Evolutionary conservation across 2,888 invertebrate species (phyloP), one percentile per base, ranked within the genome.

Genomic region (Cactoblastis cactorum): DNA sequence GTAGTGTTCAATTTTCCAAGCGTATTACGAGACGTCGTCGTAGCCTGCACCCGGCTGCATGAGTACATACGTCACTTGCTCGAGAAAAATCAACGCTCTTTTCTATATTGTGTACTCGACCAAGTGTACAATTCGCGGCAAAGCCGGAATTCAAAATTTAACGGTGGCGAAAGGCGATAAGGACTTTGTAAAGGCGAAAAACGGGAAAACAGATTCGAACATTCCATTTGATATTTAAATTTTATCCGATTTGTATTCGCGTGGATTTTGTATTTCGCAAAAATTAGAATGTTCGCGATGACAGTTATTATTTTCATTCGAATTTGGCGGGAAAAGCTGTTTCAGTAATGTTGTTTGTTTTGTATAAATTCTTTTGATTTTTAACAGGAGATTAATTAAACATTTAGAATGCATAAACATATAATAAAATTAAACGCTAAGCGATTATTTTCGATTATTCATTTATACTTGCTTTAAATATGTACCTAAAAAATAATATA

Each of bases 81-180:
- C 15, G 15, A 19, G 38, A 14, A 39, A 38, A 39, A 38, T 38
- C 39, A 11, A 45, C 41, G 49, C 33, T 19, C 49, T 34, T 28
- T 38, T 24, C 51, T 22, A 46, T 51, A 49, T 51, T 49, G 49
- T 33, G 48, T 18, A 50, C 14, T 37, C 49, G 49, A 14, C 49
- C 22, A 54, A 51, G 46, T 47, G 54, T 43, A 53, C 51, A 53
- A 53, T 49, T 53, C 32, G 22, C 38, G 38, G 38, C 32, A 38
- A 45, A 24, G 32, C 37, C 17, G 11, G 37, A 48, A 37, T 48
- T 53, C 45, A 39, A 34, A 53, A 53, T 53, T 51, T 51, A 45
- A 51, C 45, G 49, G 47, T 37, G 47, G 47, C 24, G 28, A 37
- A 48, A 48, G 47, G 4, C 9, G 47, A 48, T 48, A 48, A 48